phyloP scores from a whole-genome alignment of 2,797 vertebrate species.

The Lateolabrax maculatus region DNA sequence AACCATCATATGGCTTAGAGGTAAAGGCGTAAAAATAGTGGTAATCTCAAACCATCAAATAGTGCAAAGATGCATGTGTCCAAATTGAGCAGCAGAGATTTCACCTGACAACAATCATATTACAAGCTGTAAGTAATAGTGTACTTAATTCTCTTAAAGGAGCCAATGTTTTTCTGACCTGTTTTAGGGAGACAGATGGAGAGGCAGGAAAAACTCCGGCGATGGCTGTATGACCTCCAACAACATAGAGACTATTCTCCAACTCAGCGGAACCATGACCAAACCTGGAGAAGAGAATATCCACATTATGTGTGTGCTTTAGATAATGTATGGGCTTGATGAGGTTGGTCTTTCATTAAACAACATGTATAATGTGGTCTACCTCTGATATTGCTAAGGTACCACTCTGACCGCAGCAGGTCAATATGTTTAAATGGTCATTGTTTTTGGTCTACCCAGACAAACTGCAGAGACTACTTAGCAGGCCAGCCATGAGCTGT shows the following conservation, averaged over 20 bases:
- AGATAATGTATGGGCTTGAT: neutral
- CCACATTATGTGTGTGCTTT: neutral
- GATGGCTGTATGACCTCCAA: conserved; percentile 94
- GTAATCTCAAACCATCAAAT: neutral
- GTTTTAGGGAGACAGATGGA: conserved; percentile 94
- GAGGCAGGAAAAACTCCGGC: conserved; percentile 94
- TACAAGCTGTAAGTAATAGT: neutral
- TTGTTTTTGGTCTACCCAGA: neutral
- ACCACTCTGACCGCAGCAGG: neutral
- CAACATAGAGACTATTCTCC: conserved; percentile 93
- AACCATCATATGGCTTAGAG: neutral
- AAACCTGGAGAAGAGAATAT: conserved; percentile 73
- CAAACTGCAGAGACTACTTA: neutral
- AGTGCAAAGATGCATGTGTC: neutral
- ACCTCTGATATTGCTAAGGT: neutral
- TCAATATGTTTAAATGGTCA: neutral
- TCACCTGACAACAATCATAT: neutral
- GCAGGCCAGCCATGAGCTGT: neutral
- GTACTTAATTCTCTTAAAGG: neutral
- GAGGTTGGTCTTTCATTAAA: neutral
- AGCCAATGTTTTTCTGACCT: conserved; percentile 73
- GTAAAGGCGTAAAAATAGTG: neutral
- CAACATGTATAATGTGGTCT: neutral
- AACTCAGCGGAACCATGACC: conserved; percentile 95
- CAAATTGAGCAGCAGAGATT: neutral